Evolutionary conservation across 2,888 invertebrate species (phyloP), one percentile per base, ranked within the genome.

Genomic region (Venustoraphidia nigricollis): DNA sequence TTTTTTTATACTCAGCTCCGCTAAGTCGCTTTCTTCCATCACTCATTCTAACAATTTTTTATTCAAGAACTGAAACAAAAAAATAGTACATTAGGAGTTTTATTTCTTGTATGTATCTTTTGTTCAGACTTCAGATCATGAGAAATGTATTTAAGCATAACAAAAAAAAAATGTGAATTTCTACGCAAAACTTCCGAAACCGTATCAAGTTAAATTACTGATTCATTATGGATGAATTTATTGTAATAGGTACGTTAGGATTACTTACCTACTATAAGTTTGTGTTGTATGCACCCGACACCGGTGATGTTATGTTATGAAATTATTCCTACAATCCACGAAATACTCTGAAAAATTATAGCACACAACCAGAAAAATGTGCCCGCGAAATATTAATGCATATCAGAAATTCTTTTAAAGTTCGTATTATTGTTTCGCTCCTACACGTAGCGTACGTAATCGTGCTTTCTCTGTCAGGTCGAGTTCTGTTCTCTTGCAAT

Each of bases 1-100:
- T 44, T 17, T 47, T 51, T 50, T 35, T 50, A 36, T 51, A 50
- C 50, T 47, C 45, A 41, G 50, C 49, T 45, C 50, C 51, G 45
- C 41, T 51, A 42, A 49, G 47, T 48, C 44, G 45, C 48, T 51
- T 45, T 47, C 47, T 47, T 37, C 47, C 49, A 48, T 50, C 45
- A 50, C 50, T 51, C 41, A 49, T 51, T 49, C 36, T 50, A 34
- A 46, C 41, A 41, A 44, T 46, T 49, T 51, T 46, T 50, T 48
- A 46, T 49, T 27, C 45, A 49, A 52, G 44, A 51, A 52, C 51
- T 52, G 48, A 52, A 52, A 51, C 38, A 41, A 51, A 51, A 44
- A 44, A 45, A 49, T 2, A 46, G 42, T 11, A 50, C 34, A 50
- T 39, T 37, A 27, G 44, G 14, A 50, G 44, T 10, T 47, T 50